phyloP scores from a whole-genome alignment of 2,113 vertebrate species.

The Sinocyclocheilus rhinocerous region DNA sequence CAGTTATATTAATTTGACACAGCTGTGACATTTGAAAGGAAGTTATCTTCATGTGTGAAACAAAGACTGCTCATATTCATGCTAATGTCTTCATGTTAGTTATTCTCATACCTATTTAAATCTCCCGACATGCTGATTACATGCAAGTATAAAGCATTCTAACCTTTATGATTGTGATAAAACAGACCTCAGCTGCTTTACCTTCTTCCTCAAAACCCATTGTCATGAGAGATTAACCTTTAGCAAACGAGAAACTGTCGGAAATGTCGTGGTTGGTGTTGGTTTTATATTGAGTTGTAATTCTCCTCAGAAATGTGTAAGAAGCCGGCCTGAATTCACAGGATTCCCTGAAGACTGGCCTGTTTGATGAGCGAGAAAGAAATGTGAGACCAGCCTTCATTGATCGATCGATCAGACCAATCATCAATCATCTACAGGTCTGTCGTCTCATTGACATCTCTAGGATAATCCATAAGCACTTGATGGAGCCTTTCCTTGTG shows the following conservation, averaged over 20 bases:
- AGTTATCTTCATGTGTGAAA: constrained; percentile 8
- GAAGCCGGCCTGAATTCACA: too few species aligned
- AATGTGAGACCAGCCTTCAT: too few species aligned
- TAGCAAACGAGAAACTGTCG: not conserved
- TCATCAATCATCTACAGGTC: too few species aligned
- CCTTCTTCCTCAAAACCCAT: not conserved
- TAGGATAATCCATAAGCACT: too few species aligned
- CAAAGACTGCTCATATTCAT: not conserved
- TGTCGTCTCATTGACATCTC: too few species aligned
- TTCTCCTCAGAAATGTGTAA: too few species aligned
- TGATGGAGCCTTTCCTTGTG: too few species aligned
- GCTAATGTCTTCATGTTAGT: not conserved
- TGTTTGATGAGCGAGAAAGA: too few species aligned
- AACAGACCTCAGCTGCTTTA: not conserved
- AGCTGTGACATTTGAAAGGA: constrained; percentile 8
- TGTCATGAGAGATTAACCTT: constrained; percentile 26
- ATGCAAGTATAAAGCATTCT: constrained; percentile 18
- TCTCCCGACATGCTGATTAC: constrained; percentile 10
- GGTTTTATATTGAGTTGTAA: not conserved
- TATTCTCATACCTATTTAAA: not conserved
- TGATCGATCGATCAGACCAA: too few species aligned
- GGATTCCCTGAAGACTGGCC: too few species aligned
- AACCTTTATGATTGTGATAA: constrained; percentile 19
- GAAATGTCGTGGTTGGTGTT: not conserved
- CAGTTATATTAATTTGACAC: not conserved